A percentile compares a stretch with the other conserved stretches of the same genome.
Evolutionary conservation across 2,113 vertebrate genomes (phyloP).

Genomic region (Rana temporaria): DNA sequence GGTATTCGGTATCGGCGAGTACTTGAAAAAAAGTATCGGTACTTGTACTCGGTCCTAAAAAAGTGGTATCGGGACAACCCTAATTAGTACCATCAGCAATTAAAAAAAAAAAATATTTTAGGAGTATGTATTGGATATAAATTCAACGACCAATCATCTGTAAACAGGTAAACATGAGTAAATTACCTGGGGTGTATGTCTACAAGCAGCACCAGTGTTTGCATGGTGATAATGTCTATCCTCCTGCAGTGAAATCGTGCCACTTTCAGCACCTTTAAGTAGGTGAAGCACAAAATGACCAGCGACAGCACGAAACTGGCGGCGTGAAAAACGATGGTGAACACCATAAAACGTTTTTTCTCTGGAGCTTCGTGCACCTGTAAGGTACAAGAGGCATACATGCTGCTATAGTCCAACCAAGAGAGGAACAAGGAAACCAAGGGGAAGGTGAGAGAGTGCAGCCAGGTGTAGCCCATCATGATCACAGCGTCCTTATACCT

Average conservation of each 20-base stretch:
- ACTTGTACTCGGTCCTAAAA: too few species aligned
- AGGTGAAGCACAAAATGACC: slow-evolving; percentile 76
- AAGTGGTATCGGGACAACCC: too few species aligned
- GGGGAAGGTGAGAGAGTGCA: slow-evolving; percentile 75
- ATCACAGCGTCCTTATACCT: slow-evolving; percentile 73
- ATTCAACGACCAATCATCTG: neutral
- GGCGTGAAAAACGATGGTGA: slow-evolving; percentile 76
- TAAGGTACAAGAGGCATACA: slow-evolving; percentile 76
- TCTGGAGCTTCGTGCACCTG: slow-evolving; percentile 69
- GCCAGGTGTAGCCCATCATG: slow-evolving; percentile 77
- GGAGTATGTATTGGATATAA: too few species aligned
- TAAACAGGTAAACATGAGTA: neutral
- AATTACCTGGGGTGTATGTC: slow-evolving; percentile 82
- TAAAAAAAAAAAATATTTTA: too few species aligned
- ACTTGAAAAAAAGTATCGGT: too few species aligned
- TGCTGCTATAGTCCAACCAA: slow-evolving; percentile 76
- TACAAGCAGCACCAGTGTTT: slow-evolving; percentile 78
- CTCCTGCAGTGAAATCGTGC: slow-evolving; percentile 80
- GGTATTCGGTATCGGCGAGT: too few species aligned
- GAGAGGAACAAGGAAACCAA: slow-evolving; percentile 73
- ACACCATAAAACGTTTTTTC: slow-evolving; percentile 67
- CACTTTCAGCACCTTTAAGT: slow-evolving; percentile 77
- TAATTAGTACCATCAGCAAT: too few species aligned
- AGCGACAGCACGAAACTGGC: slow-evolving; percentile 77
- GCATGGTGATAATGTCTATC: slow-evolving; percentile 79